Percentiles rank a stretch among this genome's conserved stretches.
phyloP scores from a whole-genome alignment of 2,797 vertebrate species.

The Falco biarmicus region DNA sequence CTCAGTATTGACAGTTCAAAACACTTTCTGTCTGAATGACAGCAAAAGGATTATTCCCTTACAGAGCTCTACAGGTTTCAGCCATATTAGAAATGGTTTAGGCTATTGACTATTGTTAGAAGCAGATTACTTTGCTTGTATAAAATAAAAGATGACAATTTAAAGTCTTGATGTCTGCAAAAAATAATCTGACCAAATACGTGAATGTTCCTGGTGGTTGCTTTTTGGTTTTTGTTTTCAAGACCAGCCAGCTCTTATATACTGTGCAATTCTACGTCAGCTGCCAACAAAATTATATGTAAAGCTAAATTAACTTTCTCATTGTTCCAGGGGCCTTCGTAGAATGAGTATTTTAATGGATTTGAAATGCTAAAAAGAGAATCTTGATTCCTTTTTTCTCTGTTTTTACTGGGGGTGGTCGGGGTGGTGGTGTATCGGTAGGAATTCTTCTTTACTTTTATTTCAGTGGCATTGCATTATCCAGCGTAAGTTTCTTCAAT shows the following conservation, averaged over 20 bases:
- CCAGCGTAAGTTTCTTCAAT: not conserved
- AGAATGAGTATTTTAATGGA: not conserved
- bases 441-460: not conserved
- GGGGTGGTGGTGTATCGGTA: not conserved
- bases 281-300: not conserved
- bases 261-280: not conserved
- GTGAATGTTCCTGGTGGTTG: not conserved
- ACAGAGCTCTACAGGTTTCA: slow-evolving; percentile 7
- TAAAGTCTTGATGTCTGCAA: slow-evolving; percentile 9
- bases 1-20: not conserved
- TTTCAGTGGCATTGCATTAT: not conserved
- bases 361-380: not conserved
- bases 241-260: not conserved
- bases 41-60: slow-evolving; percentile 33
- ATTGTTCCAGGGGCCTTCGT: not conserved
- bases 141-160: slow-evolving; percentile 46
- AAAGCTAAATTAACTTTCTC: not conserved
- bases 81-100: slow-evolving; percentile 57
- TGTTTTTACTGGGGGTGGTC: not conserved
- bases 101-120: slow-evolving; percentile 38
- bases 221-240: not conserved
- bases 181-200: slow-evolving; percentile 45
- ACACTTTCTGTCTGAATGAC: not conserved
- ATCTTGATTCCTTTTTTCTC: not conserved
- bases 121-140: slow-evolving; percentile 53